Evolutionary conservation across 2,797 vertebrate species (phyloP).

Genomic region (Scarus forsteni): DNA sequence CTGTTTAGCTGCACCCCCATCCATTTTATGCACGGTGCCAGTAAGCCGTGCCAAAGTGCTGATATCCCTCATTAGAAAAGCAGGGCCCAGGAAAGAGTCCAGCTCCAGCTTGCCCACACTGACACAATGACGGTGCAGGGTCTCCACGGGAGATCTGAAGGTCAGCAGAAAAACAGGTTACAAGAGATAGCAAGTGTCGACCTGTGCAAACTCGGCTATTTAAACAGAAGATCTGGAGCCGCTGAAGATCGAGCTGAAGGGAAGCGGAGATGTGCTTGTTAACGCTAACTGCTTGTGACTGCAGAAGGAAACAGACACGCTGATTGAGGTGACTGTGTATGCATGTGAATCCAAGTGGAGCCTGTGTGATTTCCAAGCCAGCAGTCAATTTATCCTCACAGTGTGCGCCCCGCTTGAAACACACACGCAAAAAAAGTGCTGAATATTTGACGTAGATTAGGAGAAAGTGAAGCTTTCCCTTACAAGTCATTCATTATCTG

Average conservation of each 20-base stretch:
- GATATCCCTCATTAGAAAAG: constrained; percentile 84
- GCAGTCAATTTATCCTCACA: constrained; percentile 46
- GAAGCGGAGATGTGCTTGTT: constrained; percentile 68
- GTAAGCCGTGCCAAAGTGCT: constrained; percentile 80
- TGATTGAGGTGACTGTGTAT: constrained; percentile 60
- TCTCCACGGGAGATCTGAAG: constrained; percentile 75
- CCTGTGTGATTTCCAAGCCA: constrained; percentile 55
- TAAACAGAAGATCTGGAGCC: constrained; percentile 47
- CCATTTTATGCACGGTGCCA: constrained; percentile 77
- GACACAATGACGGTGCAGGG: constrained; percentile 64
- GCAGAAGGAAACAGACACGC: constrained; percentile 55
- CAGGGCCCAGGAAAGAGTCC: constrained; percentile 81
- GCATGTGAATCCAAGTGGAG: constrained; percentile 64
- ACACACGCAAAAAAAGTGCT: constrained; percentile 17
- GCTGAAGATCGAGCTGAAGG: constrained; percentile 45
- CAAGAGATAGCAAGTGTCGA: constrained; percentile 55
- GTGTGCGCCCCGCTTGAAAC: constrained; percentile 16
- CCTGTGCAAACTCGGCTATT: constrained; percentile 49
- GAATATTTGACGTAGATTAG: constrained; percentile 57
- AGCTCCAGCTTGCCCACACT: constrained; percentile 71
- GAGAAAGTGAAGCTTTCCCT: constrained; percentile 56
- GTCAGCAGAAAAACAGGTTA: constrained; percentile 75
- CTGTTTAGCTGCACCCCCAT: constrained; percentile 68
- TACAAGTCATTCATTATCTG: constrained; percentile 65
- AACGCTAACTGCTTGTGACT: constrained; percentile 66